Evolutionary conservation across 2,113 vertebrate genomes (phyloP), one percentile per base, ranked within the genome.

Genomic region (Micronycteris hirsuta): DNA sequence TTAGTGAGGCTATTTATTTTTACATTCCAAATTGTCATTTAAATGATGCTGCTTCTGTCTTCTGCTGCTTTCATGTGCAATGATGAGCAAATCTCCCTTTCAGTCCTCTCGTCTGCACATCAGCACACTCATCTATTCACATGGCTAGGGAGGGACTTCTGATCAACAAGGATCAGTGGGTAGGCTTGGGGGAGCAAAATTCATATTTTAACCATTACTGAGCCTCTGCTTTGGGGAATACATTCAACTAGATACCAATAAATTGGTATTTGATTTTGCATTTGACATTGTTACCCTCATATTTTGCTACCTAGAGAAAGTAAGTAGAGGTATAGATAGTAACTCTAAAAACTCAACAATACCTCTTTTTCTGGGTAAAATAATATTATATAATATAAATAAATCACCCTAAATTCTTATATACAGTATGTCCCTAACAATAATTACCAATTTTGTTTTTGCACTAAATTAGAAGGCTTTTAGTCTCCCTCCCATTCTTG

Each of bases 41-140:
- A 38, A 61, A 54, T 26, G 2, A 22, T 19, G 5, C 1, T 33
- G 1, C 5, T 2, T 58, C 10, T 80, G 36, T 6, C 24, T 1
- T 1, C 26, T 65, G 0, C 52, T 68, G 20, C 9, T 61, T 84
- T 58, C 31, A 54, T 31, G 16, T 43, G 36, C 10, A 61, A 0
- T 70, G 5, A 36, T 47, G 63, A 77, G 4, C 49, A 70, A 24
- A 45, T 22, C 17, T 41, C 11, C 41, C 61, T 15, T 73, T 73
- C 33, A 93, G 4, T 0, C 2, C 31, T 56, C 13, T 67, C 14
- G 2, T 11, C 0, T 19, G 11, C 70, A 5, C 28, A 33, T 19
- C 12, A 89, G 7, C 20, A 26, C 4, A 8, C 4, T 63, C 4
- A 49, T 4, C 12, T 38, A 31, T 47, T 84, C n/a, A 54, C 24